phyloP scores from a whole-genome alignment of 2,797 vertebrate species.

The Knipowitschia caucasica region DNA sequence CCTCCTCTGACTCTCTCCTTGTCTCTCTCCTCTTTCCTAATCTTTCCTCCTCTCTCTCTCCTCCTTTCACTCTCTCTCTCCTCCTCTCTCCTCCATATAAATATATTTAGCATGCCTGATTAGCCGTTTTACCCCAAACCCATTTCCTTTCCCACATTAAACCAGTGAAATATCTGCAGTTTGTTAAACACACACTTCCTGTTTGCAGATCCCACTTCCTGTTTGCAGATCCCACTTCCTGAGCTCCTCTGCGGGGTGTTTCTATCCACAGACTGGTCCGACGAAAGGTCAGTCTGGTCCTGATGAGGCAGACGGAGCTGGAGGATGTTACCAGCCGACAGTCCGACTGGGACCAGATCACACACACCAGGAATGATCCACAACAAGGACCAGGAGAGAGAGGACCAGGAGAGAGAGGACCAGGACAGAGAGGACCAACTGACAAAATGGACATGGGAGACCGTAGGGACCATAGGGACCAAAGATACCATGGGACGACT shows the following conservation, averaged over 20 bases:
- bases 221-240: neutral
- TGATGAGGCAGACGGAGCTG: slow-evolving; percentile 29
- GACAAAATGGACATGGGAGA: slow-evolving; percentile 47
- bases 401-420: slow-evolving; percentile 41
- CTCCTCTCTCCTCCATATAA: too few relatives aligned
- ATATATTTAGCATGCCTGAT: too few relatives aligned
- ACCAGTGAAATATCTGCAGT: too few relatives aligned
- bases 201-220: too few relatives aligned
- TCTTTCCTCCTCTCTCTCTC: too few relatives aligned
- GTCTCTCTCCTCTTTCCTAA: too few relatives aligned
- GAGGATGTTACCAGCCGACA: slow-evolving; percentile 54
- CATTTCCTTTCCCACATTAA: too few relatives aligned
- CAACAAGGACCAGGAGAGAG: slow-evolving; percentile 50
- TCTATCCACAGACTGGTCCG: slow-evolving; percentile 46
- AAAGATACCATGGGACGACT: slow-evolving; percentile 15
- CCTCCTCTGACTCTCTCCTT: too few relatives aligned
- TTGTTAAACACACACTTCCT: too few relatives aligned
- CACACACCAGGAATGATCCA: slow-evolving; percentile 53
- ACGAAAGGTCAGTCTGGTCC: slow-evolving; percentile 42
- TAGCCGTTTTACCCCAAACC: too few relatives aligned
- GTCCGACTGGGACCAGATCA: slow-evolving; percentile 42
- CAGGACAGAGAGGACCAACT: slow-evolving; percentile 50
- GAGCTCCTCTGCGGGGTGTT: neutral
- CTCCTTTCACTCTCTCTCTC: too few relatives aligned
- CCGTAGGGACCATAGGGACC: too few relatives aligned